Conservation (phyloP, 2,797 vertebrate genomes). For the Catamblyrhynchus diadema region DNA sequence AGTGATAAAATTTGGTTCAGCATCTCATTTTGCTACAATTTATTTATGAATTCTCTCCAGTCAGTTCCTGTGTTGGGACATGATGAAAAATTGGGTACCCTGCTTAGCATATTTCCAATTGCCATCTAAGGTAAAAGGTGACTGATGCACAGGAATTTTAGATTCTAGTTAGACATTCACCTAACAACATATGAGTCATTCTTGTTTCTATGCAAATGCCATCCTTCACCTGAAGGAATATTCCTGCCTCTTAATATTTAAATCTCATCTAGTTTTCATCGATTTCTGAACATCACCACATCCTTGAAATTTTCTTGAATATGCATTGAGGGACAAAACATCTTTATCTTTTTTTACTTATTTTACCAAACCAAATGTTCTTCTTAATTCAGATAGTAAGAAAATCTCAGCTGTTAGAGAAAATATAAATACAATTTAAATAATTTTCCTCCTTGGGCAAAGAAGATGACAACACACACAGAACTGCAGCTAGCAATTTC, state of each 20-base stretch:
- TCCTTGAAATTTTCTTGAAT: constrained; percentile 56
- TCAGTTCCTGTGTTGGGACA: background rate
- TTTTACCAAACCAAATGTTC: background rate
- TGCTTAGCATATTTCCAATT: constrained; percentile 59
- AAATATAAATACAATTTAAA: background rate
- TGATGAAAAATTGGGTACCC: background rate
- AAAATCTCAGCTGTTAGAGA: background rate
- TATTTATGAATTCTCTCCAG: constrained; percentile 35
- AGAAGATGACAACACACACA: background rate
- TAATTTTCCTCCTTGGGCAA: background rate
- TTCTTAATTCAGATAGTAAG: background rate
- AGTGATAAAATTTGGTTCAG: constrained; percentile 41
- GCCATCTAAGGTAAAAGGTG: constrained; percentile 40
- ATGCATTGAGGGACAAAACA: constrained; percentile 14
- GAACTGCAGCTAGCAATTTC: background rate
- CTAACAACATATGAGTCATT: constrained; percentile 64
- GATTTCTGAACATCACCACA: constrained; percentile 58
- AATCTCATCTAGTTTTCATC: constrained; percentile 64
- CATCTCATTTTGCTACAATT: constrained; percentile 22
- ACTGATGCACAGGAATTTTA: constrained; percentile 35
- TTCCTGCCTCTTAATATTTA: constrained; percentile 73
- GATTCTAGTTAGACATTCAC: constrained; percentile 66
- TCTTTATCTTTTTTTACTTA: background rate
- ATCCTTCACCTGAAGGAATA: constrained; percentile 70
- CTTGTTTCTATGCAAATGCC: constrained; percentile 75